Percentiles rank a stretch among this genome's conserved stretches.
phyloP scores from a whole-genome alignment of 2,113 vertebrate species.

The Sinocyclocheilus maitianheensis region DNA sequence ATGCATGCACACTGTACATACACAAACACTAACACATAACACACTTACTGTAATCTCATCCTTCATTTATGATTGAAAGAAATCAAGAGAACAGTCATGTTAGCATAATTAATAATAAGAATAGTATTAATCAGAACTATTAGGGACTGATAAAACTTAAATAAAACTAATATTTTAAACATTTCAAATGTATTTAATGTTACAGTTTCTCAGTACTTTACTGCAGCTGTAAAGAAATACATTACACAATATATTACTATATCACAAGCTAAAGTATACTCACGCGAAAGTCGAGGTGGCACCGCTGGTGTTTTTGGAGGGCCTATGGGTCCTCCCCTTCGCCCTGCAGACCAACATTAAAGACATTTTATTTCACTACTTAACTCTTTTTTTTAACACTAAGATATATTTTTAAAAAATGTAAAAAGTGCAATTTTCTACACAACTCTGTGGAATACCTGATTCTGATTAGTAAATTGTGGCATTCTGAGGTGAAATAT shows the following conservation, averaged over 20 bases:
- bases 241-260: too few species aligned
- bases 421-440: too few species aligned
- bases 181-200: neutral
- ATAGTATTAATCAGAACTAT: neutral
- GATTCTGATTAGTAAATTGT: too few species aligned
- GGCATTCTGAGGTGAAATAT: too few species aligned
- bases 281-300: slow-evolving; percentile 75
- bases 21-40: slow-evolving; percentile 22
- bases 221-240: neutral
- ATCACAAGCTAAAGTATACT: slow-evolving; percentile 42
- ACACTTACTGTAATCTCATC: slow-evolving; percentile 75
- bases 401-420: too few species aligned
- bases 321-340: slow-evolving; percentile 63
- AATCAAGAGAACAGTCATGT: slow-evolving; percentile 52
- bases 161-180: too few species aligned
- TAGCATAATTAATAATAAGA: slow-evolving; percentile 11
- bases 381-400: neutral
- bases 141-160: neutral
- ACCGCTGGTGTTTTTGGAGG: slow-evolving; percentile 74
- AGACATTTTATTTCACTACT: neutral
- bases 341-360: slow-evolving; percentile 59
- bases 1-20: neutral
- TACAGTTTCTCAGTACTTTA: neutral
- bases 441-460: too few species aligned
- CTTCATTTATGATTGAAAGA: slow-evolving; percentile 65